Evolutionary conservation across 2,113 vertebrate species (phyloP), one percentile per base, ranked within the genome.

Genomic region (Pygathrix nemaeus): DNA sequence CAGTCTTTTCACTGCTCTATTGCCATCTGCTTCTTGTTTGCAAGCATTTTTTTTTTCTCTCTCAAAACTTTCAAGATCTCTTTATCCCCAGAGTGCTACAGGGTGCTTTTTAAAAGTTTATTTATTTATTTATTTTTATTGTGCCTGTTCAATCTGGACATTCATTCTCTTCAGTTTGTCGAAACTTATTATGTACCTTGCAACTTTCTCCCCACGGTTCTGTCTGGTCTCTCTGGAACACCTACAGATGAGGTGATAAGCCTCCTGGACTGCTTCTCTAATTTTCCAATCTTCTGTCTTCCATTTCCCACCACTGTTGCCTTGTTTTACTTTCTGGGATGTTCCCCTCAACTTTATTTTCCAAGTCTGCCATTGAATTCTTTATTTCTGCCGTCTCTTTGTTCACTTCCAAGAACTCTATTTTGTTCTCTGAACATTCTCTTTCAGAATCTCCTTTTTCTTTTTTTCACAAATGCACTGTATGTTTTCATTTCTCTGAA

Each of bases 41-140:
- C 90, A 59, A 57, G 18, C 55, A 45, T 52, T 52, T 32, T 35
- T 5, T 87, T 88, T 94, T 21, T 61, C 43, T 92, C 75, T 80
- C 35, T 45, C 43, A 93, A 81, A 94, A 32, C 73, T 80, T 96
- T 92, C 66, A 76, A 91, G 45, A 73, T 80, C 40, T 95, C 14
- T 95, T 35, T 89, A 84, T 85, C 50, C 9, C 30, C 8, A 88
- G 45, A 82, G 30, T 68, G 38, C 75, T 70, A 8, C 83, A 78
- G 30, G 48, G 7, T 70, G 38, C 75, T 78, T 90, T 75, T 92
- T 20, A 92, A 94, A 85, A 21, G 23, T 68, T 93, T 68, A 79
- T 66, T 94, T 78, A 66, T 18, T 88, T 92, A 73, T 4, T 50
- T 50, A 4, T 50, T 48, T 11, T 11, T 80, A 40, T 55, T 94